Conservation (phyloP, 1,140 invertebrate species). For the Dreissena polymorpha region DNA sequence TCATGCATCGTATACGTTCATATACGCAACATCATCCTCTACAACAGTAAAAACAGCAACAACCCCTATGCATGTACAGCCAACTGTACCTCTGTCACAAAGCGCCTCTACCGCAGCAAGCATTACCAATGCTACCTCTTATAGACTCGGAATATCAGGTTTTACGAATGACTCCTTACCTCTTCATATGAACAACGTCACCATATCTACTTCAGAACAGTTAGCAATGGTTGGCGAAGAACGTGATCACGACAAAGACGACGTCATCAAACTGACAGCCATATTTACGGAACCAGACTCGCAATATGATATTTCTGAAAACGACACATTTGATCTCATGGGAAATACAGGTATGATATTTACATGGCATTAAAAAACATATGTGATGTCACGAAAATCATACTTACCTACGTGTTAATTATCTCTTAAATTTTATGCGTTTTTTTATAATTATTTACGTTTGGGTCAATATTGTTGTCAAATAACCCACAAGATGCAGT, state of each 20-base stretch:
- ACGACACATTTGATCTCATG: constrained; percentile 12
- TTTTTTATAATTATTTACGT: no score
- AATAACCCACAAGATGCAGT: no score
- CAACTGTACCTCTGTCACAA: not conserved
- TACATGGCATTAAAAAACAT: no score
- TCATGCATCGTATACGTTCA: constrained; percentile 68
- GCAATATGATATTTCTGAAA: constrained; percentile 18
- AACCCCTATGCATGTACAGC: not conserved
- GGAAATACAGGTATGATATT: no score
- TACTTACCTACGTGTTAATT: no score
- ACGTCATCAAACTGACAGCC: constrained; percentile 21
- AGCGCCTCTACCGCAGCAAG: not conserved
- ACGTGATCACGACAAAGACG: not conserved
- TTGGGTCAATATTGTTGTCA: no score
- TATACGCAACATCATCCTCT: constrained; percentile 54
- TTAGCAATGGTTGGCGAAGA: constrained; percentile 33
- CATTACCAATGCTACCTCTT: not conserved
- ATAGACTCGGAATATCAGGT: not conserved
- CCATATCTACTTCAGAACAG: constrained; percentile 17
- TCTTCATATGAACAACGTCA: not conserved
- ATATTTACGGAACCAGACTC: constrained; percentile 27
- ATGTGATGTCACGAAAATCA: no score
- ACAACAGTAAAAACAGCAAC: constrained; percentile 30
- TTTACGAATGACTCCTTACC: no score
- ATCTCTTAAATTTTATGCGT: no score